phyloP scores from a whole-genome alignment of 2,797 vertebrate species.

The Premnoplex brunnescens region DNA sequence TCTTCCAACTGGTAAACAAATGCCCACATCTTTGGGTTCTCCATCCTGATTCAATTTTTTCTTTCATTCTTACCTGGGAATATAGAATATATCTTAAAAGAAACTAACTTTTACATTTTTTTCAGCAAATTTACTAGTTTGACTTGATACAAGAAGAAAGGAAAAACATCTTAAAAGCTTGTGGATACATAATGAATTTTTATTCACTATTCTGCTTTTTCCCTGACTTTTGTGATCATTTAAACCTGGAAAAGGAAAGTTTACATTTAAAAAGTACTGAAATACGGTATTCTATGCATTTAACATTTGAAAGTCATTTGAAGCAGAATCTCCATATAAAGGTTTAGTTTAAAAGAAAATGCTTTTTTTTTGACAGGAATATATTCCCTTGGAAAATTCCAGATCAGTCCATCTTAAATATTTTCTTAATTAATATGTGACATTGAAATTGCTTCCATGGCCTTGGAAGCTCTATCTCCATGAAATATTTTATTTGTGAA shows the following conservation, averaged over 20 bases:
- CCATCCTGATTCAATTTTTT: background rate
- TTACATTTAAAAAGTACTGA: background rate
- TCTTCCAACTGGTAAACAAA: background rate
- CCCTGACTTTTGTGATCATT: background rate
- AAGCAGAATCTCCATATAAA: background rate
- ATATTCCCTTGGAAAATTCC: background rate
- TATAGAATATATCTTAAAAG: background rate
- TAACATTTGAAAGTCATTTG: background rate
- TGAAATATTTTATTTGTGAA: conserved; percentile 21
- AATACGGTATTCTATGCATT: background rate
- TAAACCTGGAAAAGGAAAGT: background rate
- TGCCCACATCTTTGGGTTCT: background rate
- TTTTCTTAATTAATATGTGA: conserved; percentile 19
- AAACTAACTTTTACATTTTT: background rate
- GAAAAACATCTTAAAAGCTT: background rate
- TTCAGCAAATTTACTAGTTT: background rate
- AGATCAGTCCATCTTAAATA: background rate
- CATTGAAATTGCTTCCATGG: background rate
- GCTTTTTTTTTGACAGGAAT: background rate
- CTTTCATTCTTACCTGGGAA: background rate
- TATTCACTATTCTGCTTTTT: background rate
- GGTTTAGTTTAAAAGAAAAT: background rate
- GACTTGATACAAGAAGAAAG: background rate
- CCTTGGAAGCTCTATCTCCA: background rate
- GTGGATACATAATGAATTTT: background rate